A percentile compares a stretch with the other conserved stretches of the same genome.
Conservation (phyloP, 2,888 invertebrate genomes). For the Clistopyga incitator region DNA sequence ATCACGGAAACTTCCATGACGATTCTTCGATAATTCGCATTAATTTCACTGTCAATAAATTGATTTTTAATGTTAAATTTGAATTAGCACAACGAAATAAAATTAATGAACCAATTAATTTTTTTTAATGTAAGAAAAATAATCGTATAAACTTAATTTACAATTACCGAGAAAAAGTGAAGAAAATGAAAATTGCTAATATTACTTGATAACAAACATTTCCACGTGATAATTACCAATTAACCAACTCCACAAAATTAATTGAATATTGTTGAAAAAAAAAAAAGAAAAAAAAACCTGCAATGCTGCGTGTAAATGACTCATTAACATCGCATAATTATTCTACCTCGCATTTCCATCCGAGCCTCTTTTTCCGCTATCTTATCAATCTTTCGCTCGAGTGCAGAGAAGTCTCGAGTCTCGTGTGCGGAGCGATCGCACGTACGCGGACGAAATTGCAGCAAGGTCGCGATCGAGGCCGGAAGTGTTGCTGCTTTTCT, state of each 20-base stretch:
- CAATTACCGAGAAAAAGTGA: no score
- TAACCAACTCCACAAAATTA: neutral
- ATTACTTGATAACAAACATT: no score
- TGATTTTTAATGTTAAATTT: no score
- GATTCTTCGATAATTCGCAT: no score
- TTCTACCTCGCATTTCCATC: neutral
- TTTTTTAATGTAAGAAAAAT: no score
- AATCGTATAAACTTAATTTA: no score
- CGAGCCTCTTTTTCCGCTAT: neutral
- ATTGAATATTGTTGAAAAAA: neutral
- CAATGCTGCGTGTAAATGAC: neutral
- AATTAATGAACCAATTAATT: no score
- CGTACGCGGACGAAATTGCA: constrained; percentile 72
- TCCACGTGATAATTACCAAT: neutral
- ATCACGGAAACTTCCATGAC: no score
- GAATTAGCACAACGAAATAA: no score
- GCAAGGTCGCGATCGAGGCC: constrained; percentile 74
- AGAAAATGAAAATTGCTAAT: no score
- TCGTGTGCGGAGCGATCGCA: neutral
- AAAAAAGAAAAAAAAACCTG: neutral
- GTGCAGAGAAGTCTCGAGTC: neutral
- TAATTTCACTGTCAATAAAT: neutral
- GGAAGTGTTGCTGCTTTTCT: constrained; percentile 47
- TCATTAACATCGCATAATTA: neutral
- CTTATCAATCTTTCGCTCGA: constrained; percentile 8